Evolutionary conservation across 2,113 vertebrate genomes (phyloP).

Genomic region (Struthidea cinerea): DNA sequence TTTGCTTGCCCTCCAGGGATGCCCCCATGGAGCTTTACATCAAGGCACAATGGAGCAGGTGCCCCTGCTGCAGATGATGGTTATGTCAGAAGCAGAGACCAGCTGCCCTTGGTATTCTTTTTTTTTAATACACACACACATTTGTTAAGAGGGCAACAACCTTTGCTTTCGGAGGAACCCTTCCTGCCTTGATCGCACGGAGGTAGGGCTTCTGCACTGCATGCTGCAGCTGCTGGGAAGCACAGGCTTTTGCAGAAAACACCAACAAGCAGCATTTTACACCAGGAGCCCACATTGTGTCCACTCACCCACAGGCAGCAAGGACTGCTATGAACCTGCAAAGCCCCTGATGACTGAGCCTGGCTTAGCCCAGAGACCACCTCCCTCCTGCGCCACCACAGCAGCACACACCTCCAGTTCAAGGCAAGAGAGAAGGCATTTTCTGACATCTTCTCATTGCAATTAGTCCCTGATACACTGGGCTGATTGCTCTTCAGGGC

Average conservation of each 20-base stretch:
- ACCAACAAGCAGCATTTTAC: not conserved
- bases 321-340: not conserved
- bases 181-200: not conserved
- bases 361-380: not conserved
- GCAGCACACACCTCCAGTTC: not conserved
- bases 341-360: not conserved
- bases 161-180: not conserved
- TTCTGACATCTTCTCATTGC: not conserved
- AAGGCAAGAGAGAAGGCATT: not conserved
- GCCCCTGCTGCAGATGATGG: not conserved
- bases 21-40: not conserved
- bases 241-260: not conserved
- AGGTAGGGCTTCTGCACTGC: not conserved
- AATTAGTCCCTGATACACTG: not conserved
- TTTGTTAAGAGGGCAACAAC: not conserved
- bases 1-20: not conserved
- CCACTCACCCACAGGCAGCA: not conserved
- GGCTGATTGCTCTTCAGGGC: constrained; percentile 25
- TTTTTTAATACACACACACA: not conserved
- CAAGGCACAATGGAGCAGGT: fast-evolving
- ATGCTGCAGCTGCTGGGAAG: not conserved
- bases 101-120: not conserved
- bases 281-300: not conserved
- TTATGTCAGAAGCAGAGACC: not conserved
- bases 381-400: not conserved